Evolutionary conservation across 2,888 invertebrate genomes (phyloP).

Genomic region (Craniophora ligustri): DNA sequence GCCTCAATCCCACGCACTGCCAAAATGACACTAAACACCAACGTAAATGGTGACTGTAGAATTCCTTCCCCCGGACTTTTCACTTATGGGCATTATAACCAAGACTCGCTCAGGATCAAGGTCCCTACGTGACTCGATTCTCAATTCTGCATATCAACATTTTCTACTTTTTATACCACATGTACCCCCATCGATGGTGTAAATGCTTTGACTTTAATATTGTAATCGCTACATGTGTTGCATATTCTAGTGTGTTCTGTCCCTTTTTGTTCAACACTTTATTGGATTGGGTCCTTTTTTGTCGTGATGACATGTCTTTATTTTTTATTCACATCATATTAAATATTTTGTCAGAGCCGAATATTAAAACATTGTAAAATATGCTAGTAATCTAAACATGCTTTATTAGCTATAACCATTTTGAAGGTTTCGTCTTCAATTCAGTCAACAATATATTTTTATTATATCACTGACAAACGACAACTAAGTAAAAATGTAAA

Average conservation of each 20-base stretch:
- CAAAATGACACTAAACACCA: slow-evolving; percentile 56
- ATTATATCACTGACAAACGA: slow-evolving; percentile 11
- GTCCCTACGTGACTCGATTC: slow-evolving; percentile 53
- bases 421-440: slow-evolving; percentile 1
- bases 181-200: slow-evolving; percentile 29
- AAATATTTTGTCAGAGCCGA: background rate
- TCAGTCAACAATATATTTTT: background rate
- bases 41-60: slow-evolving; percentile 60
- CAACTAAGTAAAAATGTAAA: slow-evolving; percentile 10
- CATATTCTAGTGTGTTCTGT: slow-evolving; percentile 34
- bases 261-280: slow-evolving; percentile 36
- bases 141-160: slow-evolving; percentile 49
- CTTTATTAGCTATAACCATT: background rate
- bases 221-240: slow-evolving; percentile 40
- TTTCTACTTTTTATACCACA: slow-evolving; percentile 37
- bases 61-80: slow-evolving; percentile 49
- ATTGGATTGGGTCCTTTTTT: slow-evolving; percentile 26
- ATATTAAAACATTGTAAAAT: too few species aligned
- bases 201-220: slow-evolving; percentile 43
- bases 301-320: slow-evolving; percentile 8
- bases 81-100: slow-evolving; percentile 68
- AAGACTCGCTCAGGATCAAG: slow-evolving; percentile 63
- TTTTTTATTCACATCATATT: slow-evolving; percentile 6
- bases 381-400: background rate
- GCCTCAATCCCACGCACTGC: slow-evolving; percentile 76